A percentile compares a stretch with the other conserved stretches of the same genome.
Conservation (phyloP, 2,888 invertebrate genomes). For the Drosophila colorata region DNA sequence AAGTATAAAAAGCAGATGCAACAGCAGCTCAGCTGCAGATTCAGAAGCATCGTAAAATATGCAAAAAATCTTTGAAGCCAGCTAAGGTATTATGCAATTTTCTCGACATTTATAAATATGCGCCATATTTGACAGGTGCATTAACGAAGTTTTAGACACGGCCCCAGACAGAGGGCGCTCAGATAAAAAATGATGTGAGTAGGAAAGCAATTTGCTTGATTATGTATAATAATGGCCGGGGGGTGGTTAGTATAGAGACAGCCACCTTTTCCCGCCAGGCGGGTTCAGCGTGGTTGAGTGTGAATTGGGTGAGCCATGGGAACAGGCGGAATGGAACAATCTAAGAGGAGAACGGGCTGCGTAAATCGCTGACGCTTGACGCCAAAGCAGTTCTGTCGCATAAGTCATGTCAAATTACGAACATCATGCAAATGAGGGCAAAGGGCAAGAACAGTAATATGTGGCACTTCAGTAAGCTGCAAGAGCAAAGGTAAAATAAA, state of each 20-base stretch:
- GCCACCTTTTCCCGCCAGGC: neutral
- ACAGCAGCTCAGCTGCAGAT: conserved; percentile 9
- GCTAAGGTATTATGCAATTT: conserved; percentile 75
- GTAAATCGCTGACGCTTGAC: conserved; percentile 80
- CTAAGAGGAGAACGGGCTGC: conserved; percentile 30
- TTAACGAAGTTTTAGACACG: conserved; percentile 71
- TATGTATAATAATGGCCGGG: conserved; percentile 66
- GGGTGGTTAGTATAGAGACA: neutral
- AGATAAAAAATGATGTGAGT: conserved; percentile 81
- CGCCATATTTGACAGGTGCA: conserved; percentile 79
- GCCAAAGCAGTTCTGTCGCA: conserved; percentile 79
- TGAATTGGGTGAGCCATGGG: conserved; percentile 10
- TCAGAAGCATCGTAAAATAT: conserved; percentile 39
- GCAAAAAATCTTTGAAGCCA: conserved; percentile 43
- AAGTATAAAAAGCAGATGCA: conserved; percentile 51
- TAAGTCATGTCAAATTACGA: conserved; percentile 80
- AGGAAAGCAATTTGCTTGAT: conserved; percentile 81
- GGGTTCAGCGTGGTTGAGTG: neutral
- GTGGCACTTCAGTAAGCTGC: conserved; percentile 6
- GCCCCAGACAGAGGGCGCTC: conserved; percentile 21
- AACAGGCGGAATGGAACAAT: conserved; percentile 19
- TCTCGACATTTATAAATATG: conserved; percentile 68
- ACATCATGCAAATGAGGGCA: conserved; percentile 27
- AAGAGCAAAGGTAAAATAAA: conserved; percentile 33
- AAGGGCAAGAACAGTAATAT: neutral